These are phyloP conservation scores for Limanda limanda DNA, from an alignment of 2,113 vertebrate species.

Conservation along the genomic window DNA sequence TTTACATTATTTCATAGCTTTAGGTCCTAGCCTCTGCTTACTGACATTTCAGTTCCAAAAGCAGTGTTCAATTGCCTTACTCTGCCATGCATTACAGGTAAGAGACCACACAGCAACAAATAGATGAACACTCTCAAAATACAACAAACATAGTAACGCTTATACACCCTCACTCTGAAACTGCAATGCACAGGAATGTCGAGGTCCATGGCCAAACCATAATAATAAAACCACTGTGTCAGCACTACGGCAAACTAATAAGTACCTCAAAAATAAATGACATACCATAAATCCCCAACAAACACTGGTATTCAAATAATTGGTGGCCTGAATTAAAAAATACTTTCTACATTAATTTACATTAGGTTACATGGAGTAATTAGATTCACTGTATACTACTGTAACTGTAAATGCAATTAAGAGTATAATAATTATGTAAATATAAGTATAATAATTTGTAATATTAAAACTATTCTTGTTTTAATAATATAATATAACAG, in stretches of 20 bases:
- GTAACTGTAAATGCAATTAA: too few relatives aligned
- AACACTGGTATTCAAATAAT: too few relatives aligned
- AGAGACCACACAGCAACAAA: conserved; percentile 44
- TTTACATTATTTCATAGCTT: conserved; percentile 44
- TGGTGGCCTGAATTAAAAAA: too few relatives aligned
- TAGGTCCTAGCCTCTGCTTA: conserved; percentile 31
- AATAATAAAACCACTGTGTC: conserved; percentile 2
- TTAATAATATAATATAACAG: too few relatives aligned
- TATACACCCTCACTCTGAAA: neutral
- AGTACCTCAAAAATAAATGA: neutral
- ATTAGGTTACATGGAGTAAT: too few relatives aligned
- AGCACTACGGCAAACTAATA: conserved; percentile 1
- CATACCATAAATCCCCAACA: too few relatives aligned
- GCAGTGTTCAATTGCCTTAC: conserved; percentile 56
- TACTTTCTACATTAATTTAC: too few relatives aligned
- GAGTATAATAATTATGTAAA: too few relatives aligned
- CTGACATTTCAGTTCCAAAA: conserved; percentile 55
- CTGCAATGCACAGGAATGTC: neutral
- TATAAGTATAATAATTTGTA: too few relatives aligned
- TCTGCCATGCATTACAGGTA: conserved; percentile 53
- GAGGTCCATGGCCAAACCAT: neutral
- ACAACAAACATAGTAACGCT: neutral
- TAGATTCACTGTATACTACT: too few relatives aligned
- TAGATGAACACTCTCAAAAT: conserved; percentile 2
- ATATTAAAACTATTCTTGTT: too few relatives aligned